phyloP scores from a whole-genome alignment of 2,888 invertebrate genomes.

The Drosophila pegasa region DNA sequence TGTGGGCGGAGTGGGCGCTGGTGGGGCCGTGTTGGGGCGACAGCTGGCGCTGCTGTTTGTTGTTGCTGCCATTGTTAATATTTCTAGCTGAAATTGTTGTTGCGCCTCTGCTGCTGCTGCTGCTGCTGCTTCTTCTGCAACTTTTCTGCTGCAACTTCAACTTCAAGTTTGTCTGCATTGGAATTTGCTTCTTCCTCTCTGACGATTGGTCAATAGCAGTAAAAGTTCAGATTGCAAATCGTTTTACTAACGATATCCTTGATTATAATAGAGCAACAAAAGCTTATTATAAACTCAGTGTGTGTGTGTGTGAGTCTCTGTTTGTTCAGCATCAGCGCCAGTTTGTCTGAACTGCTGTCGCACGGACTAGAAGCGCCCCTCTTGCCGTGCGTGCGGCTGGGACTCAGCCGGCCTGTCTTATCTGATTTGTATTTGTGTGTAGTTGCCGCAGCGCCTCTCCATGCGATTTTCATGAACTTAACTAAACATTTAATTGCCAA shows the following conservation, averaged over 20 bases:
- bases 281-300: background rate
- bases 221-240: conserved; percentile 12
- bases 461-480: conserved; percentile 3
- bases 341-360: conserved; percentile 10
- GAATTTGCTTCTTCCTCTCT: background rate
- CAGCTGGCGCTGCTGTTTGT: conserved; percentile 15
- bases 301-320: background rate
- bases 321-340: conserved; percentile 14
- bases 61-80: conserved; percentile 7
- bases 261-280: conserved; percentile 6
- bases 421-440: conserved; percentile 6
- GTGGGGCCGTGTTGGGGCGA: conserved; percentile 11
- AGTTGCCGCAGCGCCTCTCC: background rate
- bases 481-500: background rate
- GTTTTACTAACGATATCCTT: conserved; percentile 2
- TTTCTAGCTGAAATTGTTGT: conserved; percentile 10
- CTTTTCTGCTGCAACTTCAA: background rate
- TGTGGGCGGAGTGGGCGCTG: conserved; percentile 29
- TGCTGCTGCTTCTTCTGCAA: background rate
- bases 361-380: background rate
- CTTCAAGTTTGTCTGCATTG: background rate
- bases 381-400: background rate
- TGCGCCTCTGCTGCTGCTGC: background rate
- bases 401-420: conserved; percentile 2
- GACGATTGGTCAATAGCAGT: conserved; percentile 1